Percentiles rank a stretch among this genome's conserved stretches.
phyloP scores from a whole-genome alignment of 2,888 invertebrate genomes.

The Formica aserva region DNA sequence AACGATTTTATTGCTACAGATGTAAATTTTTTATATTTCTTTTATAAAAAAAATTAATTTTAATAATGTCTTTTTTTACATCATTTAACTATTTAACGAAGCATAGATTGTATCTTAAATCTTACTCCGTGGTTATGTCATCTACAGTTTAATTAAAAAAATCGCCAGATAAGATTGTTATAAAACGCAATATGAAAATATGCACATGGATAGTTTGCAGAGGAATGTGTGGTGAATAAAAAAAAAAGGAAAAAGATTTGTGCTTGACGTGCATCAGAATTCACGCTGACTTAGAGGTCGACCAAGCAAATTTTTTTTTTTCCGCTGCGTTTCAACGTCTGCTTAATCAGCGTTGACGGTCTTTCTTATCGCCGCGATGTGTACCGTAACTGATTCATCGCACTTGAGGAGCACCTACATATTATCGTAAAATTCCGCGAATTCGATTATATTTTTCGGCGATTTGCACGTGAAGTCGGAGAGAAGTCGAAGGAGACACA shows the following conservation, averaged over 20 bases:
- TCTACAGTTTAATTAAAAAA: not conserved
- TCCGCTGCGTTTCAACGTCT: constrained; percentile 30
- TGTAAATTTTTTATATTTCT: not conserved
- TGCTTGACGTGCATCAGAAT: constrained; percentile 27
- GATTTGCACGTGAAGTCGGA: not conserved
- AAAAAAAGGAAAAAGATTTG: not conserved
- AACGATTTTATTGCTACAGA: not conserved
- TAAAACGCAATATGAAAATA: constrained; percentile 2
- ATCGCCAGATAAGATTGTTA: not conserved
- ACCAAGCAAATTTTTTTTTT: constrained; percentile 4
- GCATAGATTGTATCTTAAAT: not conserved
- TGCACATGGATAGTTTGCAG: not conserved
- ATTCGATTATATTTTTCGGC: constrained; percentile 17
- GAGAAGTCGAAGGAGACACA: not conserved
- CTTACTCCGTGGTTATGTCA: not conserved
- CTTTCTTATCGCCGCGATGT: constrained; percentile 30
- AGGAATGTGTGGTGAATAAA: not conserved
- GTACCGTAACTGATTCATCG: constrained; percentile 40
- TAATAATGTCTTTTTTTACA: not conserved
- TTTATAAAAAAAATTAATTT: not conserved
- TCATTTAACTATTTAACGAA: not conserved
- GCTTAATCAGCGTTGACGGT: constrained; percentile 46
- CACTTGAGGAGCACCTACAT: not conserved
- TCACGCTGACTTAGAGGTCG: constrained; percentile 23
- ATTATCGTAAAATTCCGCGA: constrained; percentile 25